Percentiles rank a stretch among this genome's conserved stretches.
Conservation (phyloP, 2,113 vertebrate species). For the Pygoscelis antarcticus region DNA sequence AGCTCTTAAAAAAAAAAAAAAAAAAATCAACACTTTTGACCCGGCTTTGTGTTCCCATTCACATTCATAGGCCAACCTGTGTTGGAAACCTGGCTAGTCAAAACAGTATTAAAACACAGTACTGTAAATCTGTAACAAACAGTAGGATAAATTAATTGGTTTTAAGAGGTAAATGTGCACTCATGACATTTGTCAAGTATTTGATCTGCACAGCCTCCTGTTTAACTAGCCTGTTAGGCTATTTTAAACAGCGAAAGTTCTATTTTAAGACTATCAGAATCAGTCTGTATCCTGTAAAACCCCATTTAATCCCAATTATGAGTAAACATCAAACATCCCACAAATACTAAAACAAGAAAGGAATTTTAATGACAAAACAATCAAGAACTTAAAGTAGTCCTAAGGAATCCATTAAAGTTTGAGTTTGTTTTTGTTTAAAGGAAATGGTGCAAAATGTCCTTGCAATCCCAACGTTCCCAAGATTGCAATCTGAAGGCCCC, state of each 20-base stretch:
- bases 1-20: neutral
- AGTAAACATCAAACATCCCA: slow-evolving; percentile 33
- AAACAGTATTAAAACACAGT: neutral
- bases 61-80: neutral
- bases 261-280: slow-evolving; percentile 4
- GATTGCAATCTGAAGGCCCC: slow-evolving; percentile 33
- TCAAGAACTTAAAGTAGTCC: neutral
- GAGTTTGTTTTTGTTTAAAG: slow-evolving; percentile 15
- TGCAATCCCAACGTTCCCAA: slow-evolving; percentile 34
- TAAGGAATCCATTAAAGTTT: neutral
- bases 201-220: neutral
- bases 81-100: neutral
- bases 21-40: neutral
- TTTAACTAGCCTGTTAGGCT: neutral
- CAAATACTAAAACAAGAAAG: slow-evolving; percentile 28
- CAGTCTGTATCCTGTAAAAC: neutral
- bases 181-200: neutral
- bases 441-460: slow-evolving; percentile 53
- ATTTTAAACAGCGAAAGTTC: neutral
- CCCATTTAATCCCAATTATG: neutral
- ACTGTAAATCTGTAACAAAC: neutral
- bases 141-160: neutral
- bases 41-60: neutral
- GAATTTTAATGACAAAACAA: slow-evolving; percentile 56
- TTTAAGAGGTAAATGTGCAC: neutral